phyloP scores from a whole-genome alignment of 2,113 vertebrate genomes.

The Mugil cephalus region DNA sequence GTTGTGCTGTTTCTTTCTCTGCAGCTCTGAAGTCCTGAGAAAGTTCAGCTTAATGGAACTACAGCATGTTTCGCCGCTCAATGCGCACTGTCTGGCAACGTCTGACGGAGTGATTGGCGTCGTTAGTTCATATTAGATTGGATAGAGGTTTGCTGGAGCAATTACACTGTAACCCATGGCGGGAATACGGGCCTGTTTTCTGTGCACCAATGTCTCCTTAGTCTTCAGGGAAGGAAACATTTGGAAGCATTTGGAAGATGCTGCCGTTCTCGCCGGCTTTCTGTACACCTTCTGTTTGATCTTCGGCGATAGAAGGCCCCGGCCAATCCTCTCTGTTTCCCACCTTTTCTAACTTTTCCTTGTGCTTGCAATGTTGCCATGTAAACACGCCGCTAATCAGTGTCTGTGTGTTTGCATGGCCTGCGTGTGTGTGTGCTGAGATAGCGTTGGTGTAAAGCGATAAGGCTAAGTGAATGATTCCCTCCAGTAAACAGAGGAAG shows the following conservation, averaged over 20 bases:
- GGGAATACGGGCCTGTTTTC: conserved; percentile 44
- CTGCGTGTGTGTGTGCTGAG: conserved; percentile 18
- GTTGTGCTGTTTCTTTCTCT: not conserved
- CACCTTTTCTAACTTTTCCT: conserved; percentile 38
- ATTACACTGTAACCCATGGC: conserved; percentile 51
- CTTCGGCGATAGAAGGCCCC: not conserved
- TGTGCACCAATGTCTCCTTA: conserved; percentile 17
- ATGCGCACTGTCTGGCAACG: conserved; percentile 58
- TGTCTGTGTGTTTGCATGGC: conserved; percentile 41
- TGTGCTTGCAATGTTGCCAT: conserved; percentile 21
- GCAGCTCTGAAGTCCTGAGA: conserved; percentile 42
- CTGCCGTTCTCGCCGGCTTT: not conserved
- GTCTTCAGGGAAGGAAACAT: conserved; percentile 40
- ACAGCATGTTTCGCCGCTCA: conserved; percentile 68
- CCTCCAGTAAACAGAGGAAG: conserved; percentile 57
- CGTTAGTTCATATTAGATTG: conserved; percentile 72
- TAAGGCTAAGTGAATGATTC: conserved; percentile 77
- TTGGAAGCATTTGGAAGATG: conserved; percentile 51
- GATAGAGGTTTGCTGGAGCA: conserved; percentile 61
- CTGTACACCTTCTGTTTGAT: conserved; percentile 14
- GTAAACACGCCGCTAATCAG: conserved; percentile 51
- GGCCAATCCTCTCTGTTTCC: conserved; percentile 20
- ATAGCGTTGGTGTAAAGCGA: conserved; percentile 62
- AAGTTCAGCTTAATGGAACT: conserved; percentile 70
- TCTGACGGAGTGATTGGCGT: conserved; percentile 64